Percentiles rank a stretch among this genome's conserved stretches.
Evolutionary conservation across 2,113 vertebrate genomes (phyloP).

Genomic region (Rhinogobius similis): DNA sequence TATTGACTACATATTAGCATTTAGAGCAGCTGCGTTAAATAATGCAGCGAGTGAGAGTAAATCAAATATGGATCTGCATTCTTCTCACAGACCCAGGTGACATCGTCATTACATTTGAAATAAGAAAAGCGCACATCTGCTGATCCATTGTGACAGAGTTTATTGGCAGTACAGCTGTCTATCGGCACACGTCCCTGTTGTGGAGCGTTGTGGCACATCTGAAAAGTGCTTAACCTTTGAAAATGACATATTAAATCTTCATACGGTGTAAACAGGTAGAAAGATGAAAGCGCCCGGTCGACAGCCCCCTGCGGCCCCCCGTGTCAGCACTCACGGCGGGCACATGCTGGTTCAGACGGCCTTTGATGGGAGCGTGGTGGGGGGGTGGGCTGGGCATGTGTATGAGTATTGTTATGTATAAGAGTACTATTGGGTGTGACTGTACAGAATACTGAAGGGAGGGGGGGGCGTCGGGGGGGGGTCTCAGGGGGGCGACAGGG

Average conservation of each 20-base stretch:
- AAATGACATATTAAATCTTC: conserved; percentile 39
- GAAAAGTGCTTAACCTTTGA: conserved; percentile 13
- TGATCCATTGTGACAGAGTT: conserved; percentile 24
- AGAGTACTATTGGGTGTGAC: not conserved
- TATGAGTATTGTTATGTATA: not conserved
- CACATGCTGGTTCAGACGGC: not conserved
- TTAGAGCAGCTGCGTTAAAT: not conserved
- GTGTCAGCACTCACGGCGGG: not conserved
- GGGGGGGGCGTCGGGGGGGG: not conserved
- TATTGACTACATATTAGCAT: not conserved
- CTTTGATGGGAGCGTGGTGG: not conserved
- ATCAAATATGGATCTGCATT: not conserved
- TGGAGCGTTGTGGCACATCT: conserved; percentile 27
- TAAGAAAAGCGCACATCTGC: not conserved
- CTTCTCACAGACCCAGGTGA: not conserved
- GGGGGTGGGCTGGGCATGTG: not conserved
- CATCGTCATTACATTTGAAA: not conserved
- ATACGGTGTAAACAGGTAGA: conserved; percentile 64
- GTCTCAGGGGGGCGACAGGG: not conserved
- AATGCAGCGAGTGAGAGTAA: not conserved
- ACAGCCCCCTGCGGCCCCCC: not conserved
- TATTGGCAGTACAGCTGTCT: conserved; percentile 60
- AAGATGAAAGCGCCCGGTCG: conserved; percentile 23
- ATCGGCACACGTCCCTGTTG: conserved; percentile 40
- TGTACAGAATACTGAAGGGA: conserved; percentile 1